These are phyloP conservation scores for Crenuchus spilurus DNA, from an alignment of 2,797 vertebrate species.

Conservation along the genomic window DNA sequence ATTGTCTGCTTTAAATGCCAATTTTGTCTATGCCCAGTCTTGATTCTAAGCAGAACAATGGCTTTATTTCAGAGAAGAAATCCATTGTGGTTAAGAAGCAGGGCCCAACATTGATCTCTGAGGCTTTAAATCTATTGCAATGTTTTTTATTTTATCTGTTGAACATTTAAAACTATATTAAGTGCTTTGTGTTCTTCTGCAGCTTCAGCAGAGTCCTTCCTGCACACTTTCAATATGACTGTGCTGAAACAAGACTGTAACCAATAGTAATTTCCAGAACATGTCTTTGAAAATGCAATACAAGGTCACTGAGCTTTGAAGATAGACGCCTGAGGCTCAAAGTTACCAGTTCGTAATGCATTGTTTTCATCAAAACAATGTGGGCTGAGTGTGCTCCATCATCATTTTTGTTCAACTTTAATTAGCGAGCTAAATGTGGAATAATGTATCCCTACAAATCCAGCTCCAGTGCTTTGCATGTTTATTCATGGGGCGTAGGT, in stretches of 20 bases:
- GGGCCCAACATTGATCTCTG: background rate
- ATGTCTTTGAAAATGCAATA: conserved; percentile 4
- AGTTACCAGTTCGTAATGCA: conserved; percentile 33
- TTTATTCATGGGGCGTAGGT: conserved; percentile 59
- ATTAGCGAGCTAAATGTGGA: conserved; percentile 68
- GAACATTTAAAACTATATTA: background rate
- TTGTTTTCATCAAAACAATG: conserved; percentile 60
- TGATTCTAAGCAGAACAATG: conserved; percentile 13
- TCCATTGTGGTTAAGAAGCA: conserved; percentile 12
- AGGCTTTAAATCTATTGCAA: background rate
- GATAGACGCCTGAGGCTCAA: conserved; percentile 24
- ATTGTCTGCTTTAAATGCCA: conserved; percentile 19
- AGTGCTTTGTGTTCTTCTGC: background rate
- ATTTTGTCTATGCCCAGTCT: background rate
- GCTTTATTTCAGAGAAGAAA: conserved; percentile 5
- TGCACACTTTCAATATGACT: conserved; percentile 5
- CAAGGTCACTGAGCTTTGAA: conserved; percentile 57
- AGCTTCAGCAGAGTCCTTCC: background rate
- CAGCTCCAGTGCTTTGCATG: conserved; percentile 49
- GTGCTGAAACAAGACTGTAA: conserved; percentile 15
- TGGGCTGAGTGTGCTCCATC: conserved; percentile 38
- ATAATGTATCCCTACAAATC: conserved; percentile 51
- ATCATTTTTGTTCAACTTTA: conserved; percentile 60
- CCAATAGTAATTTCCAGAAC: background rate
- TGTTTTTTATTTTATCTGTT: background rate